Evolutionary conservation across 2,888 invertebrate species (phyloP).

Genomic region (Alentia gelatinosa): DNA sequence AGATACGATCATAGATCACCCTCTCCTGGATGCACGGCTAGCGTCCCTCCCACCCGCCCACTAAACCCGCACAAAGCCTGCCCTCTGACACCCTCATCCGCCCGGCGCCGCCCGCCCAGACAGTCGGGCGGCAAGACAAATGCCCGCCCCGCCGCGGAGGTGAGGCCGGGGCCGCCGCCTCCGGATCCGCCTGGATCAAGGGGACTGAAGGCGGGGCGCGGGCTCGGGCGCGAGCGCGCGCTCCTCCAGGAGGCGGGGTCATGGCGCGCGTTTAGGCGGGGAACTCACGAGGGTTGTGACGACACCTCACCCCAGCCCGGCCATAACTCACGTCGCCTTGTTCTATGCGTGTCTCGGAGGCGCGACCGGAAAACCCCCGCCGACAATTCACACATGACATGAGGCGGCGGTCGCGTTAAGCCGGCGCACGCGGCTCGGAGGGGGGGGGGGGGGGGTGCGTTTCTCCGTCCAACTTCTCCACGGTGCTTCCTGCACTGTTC

Average conservation of each 20-base stretch:
- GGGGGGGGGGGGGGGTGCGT: not conserved
- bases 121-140: not conserved
- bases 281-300: no score
- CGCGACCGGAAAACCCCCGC: no score
- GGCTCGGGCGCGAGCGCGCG: not conserved
- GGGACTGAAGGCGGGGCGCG: not conserved
- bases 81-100: not conserved
- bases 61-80: not conserved
- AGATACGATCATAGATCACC: no score
- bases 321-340: no score
- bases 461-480: not conserved
- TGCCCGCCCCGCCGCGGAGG: not conserved
- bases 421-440: no score
- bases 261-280: not conserved
- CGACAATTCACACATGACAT: constrained; percentile 1
- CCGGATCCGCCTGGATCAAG: not conserved
- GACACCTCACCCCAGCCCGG: no score
- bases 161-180: not conserved
- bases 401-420: not conserved
- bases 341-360: no score
- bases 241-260: not conserved
- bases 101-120: not conserved
- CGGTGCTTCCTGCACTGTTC: not conserved
- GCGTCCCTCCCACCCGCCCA: not conserved
- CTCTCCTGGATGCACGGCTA: no score